phyloP scores from a whole-genome alignment of 2,113 vertebrate genomes.

The Syngnathus floridae region DNA sequence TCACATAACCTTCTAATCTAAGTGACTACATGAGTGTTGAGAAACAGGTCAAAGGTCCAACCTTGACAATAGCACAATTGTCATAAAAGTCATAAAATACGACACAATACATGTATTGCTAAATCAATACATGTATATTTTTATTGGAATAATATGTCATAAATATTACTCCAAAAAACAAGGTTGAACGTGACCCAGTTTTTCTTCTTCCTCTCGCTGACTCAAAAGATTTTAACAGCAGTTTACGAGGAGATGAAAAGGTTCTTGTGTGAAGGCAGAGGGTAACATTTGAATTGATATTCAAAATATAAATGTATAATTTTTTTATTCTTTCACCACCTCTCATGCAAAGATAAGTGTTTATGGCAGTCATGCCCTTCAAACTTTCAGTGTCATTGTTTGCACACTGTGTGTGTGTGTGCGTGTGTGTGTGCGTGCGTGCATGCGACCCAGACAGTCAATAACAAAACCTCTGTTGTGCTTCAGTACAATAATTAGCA shows the following conservation, averaged over 20 bases:
- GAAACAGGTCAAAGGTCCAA: conserved; percentile 16
- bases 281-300: too few relatives aligned
- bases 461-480: not conserved
- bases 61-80: not conserved
- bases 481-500: not conserved
- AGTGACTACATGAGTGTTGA: conserved; percentile 1
- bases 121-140: too few relatives aligned
- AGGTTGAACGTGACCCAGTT: too few relatives aligned
- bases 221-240: too few relatives aligned
- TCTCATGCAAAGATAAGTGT: not conserved
- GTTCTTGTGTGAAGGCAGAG: too few relatives aligned
- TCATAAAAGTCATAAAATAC: not conserved
- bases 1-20: not conserved
- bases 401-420: not conserved
- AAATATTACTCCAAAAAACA: too few relatives aligned
- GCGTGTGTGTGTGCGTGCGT: not conserved
- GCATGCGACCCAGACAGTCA: not conserved
- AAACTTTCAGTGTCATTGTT: not conserved
- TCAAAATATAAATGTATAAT: too few relatives aligned
- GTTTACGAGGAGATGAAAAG: too few relatives aligned
- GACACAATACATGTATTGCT: too few relatives aligned
- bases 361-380: not conserved
- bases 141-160: too few relatives aligned
- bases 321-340: not conserved
- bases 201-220: too few relatives aligned